Conservation (phyloP, 1,140 invertebrate genomes). For the Arctopsyche grandis region DNA sequence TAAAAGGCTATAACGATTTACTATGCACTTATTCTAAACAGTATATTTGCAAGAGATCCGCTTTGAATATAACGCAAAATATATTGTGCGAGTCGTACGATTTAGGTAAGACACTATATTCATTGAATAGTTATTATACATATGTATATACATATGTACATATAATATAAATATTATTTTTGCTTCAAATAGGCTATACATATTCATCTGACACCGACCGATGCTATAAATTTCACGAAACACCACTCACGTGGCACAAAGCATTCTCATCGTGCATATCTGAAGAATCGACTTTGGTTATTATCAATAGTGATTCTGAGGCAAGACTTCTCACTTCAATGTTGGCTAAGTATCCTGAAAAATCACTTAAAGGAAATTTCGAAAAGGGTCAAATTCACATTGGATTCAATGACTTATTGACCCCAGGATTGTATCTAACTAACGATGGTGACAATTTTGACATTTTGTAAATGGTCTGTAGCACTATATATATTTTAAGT, state of each 20-base stretch:
- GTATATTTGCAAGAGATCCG: slow-evolving; percentile 11
- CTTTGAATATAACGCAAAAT: background rate
- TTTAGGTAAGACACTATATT: background rate
- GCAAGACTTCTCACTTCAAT: background rate
- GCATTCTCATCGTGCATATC: slow-evolving; percentile 55
- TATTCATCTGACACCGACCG: background rate
- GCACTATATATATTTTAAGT: background rate
- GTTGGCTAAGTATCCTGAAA: slow-evolving; percentile 1
- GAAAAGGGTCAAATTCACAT: background rate
- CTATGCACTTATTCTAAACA: background rate
- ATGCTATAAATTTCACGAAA: slow-evolving; percentile 57
- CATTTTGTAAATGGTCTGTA: background rate
- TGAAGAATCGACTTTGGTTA: slow-evolving; percentile 56
- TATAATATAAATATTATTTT: background rate
- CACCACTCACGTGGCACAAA: slow-evolving; percentile 53
- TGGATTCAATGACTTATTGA: slow-evolving; percentile 16
- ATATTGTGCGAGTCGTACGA: slow-evolving; percentile 15
- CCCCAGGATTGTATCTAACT: background rate
- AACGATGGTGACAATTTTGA: background rate
- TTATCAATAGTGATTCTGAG: slow-evolving; percentile 54
- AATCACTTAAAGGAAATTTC: background rate
- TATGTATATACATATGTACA: background rate
- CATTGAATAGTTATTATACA: too few species aligned
- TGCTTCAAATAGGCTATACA: background rate
- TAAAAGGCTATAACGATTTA: slow-evolving; percentile 42